A percentile compares a stretch with the other conserved stretches of the same genome.
phyloP scores from a whole-genome alignment of 2,113 vertebrate genomes.

The Etia nguti region DNA sequence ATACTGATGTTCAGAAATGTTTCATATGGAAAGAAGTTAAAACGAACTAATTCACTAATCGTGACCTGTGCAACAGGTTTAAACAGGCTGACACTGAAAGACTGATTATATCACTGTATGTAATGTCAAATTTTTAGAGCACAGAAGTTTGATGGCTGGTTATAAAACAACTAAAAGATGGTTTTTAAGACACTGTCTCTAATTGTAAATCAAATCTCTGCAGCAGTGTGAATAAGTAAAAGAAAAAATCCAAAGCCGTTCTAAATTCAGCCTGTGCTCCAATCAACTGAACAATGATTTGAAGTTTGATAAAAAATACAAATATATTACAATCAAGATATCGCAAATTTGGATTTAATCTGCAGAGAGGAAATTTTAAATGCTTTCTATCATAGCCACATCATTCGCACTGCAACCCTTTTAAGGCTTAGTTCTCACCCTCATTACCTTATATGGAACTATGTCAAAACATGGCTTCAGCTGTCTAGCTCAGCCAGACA shows the following conservation, averaged over 20 bases:
- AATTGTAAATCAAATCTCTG: conserved; percentile 18
- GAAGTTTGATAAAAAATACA: conserved; percentile 15
- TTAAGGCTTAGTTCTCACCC: neutral
- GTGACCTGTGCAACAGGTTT: neutral
- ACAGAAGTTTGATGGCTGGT: neutral
- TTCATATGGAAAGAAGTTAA: neutral
- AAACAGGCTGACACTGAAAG: neutral
- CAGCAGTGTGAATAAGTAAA: conserved; percentile 14
- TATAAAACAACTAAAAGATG: conserved; percentile 63
- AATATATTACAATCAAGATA: neutral
- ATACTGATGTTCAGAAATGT: conserved; percentile 3
- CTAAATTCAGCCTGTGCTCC: conserved; percentile 2
- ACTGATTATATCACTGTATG: neutral
- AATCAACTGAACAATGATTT: conserved; percentile 5
- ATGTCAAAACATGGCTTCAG: neutral
- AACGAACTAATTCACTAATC: neutral
- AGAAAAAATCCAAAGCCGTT: conserved; percentile 4
- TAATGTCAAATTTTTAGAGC: neutral
- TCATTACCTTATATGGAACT: neutral
- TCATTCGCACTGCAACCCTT: neutral
- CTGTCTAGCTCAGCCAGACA: neutral
- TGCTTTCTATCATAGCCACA: neutral
- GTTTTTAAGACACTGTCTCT: conserved; percentile 46
- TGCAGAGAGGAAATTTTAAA: conserved; percentile 9
- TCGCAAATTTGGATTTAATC: neutral